phyloP scores from a whole-genome alignment of 2,888 invertebrate species.

The Arenicola marina region DNA sequence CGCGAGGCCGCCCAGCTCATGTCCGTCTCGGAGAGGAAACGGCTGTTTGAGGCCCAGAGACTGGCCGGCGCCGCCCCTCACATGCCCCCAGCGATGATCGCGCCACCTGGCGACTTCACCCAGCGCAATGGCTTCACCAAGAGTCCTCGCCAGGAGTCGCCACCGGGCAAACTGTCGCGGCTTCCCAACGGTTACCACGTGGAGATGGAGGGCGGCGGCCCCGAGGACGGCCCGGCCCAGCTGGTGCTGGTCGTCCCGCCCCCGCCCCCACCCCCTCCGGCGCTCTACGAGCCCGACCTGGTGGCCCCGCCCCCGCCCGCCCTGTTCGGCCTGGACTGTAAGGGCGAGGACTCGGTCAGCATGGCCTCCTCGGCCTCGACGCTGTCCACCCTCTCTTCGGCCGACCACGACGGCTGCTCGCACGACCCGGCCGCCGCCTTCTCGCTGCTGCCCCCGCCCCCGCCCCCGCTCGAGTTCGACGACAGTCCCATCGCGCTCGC shows the following conservation, averaged over 20 bases:
- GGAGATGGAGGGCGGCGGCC: background rate
- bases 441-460: conserved; percentile 6
- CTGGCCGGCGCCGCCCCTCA: background rate
- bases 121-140: background rate
- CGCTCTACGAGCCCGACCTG: conserved; percentile 65
- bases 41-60: background rate
- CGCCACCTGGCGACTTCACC: background rate
- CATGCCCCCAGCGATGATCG: background rate
- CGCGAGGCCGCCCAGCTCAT: background rate
- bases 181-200: background rate
- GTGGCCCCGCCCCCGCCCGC: conserved; percentile 55
- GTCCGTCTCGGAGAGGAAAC: background rate
- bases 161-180: background rate
- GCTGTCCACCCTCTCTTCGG: conserved; percentile 46
- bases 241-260: conserved; percentile 33
- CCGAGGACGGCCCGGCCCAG: background rate
- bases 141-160: background rate
- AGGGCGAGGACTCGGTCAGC: conserved; percentile 45
- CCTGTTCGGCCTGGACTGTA: conserved; percentile 9
- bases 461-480: conserved; percentile 31
- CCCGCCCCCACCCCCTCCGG: conserved; percentile 28
- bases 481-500: conserved; percentile 10
- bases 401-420: conserved; percentile 13
- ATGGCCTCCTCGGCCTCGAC: conserved; percentile 52
- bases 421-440: conserved; percentile 8